phyloP scores from a whole-genome alignment of 2,888 invertebrate genomes.

The Helicoverpa assulta region DNA sequence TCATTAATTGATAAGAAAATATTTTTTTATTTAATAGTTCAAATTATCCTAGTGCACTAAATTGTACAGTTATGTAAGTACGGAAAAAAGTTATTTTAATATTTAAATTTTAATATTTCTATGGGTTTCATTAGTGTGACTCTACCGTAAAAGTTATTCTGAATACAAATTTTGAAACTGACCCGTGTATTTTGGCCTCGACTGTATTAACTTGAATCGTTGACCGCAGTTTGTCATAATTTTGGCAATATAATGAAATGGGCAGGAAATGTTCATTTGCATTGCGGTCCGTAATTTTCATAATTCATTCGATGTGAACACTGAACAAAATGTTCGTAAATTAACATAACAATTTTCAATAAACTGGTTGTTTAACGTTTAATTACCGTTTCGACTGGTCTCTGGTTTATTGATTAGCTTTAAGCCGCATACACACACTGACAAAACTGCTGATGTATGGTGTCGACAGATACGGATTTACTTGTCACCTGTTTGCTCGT shows the following conservation, averaged over 20 bases:
- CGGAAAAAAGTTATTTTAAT: too few relatives aligned
- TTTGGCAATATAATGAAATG: slow-evolving; percentile 7
- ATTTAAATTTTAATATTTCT: too few relatives aligned
- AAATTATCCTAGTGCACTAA: not conserved
- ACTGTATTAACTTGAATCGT: not conserved
- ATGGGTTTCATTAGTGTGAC: too few relatives aligned
- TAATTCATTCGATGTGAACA: slow-evolving; percentile 16
- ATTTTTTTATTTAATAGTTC: too few relatives aligned
- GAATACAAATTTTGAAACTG: not conserved
- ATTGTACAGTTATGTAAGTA: too few relatives aligned
- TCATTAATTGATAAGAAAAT: too few relatives aligned
- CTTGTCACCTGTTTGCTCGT: too few relatives aligned
- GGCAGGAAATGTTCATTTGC: slow-evolving; percentile 7
- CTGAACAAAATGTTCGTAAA: slow-evolving; percentile 5
- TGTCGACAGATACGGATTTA: too few relatives aligned
- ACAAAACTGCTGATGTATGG: too few relatives aligned
- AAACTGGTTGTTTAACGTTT: slow-evolving; percentile 5
- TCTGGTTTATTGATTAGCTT: too few relatives aligned
- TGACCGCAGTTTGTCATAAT: slow-evolving; percentile 5
- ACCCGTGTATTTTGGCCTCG: not conserved
- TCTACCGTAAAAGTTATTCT: too few relatives aligned
- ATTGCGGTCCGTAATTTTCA: slow-evolving; percentile 14
- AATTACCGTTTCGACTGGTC: not conserved
- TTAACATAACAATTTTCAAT: slow-evolving; percentile 3
- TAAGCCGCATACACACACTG: too few relatives aligned